phyloP scores from a whole-genome alignment of 2,888 invertebrate species.

The Alloscopus bannaensis region DNA sequence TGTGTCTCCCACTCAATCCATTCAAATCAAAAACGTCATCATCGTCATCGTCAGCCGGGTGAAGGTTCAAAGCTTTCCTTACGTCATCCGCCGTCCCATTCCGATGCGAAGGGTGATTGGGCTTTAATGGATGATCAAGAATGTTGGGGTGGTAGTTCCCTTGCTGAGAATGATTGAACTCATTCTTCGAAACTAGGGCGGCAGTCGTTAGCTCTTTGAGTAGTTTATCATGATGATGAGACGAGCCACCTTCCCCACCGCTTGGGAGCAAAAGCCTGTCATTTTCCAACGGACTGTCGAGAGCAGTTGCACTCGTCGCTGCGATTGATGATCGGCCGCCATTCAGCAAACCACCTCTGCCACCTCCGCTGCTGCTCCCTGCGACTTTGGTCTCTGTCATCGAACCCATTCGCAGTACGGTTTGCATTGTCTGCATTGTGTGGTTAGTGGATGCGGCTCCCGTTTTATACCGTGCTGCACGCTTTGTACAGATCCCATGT shows the following conservation, averaged over 20 bases:
- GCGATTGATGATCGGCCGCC: conserved; percentile 39
- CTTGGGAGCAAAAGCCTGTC: conserved; percentile 31
- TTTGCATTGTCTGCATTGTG: conserved; percentile 72
- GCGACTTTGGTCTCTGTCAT: conserved; percentile 67
- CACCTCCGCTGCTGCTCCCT: conserved; percentile 44
- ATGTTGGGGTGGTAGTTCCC: conserved; percentile 14
- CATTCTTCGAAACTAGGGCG: conserved; percentile 1
- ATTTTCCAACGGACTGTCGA: conserved; percentile 21
- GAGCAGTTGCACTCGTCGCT: conserved; percentile 17
- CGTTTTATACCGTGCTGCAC: conserved; percentile 75
- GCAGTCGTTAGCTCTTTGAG: not conserved
- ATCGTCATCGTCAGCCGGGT: conserved; percentile 32
- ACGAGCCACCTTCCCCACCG: not conserved
- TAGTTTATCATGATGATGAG: not conserved
- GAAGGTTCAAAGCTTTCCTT: conserved; percentile 25
- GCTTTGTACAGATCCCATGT: conserved; percentile 73
- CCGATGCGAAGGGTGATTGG: conserved; percentile 12
- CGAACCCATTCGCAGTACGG: conserved; percentile 70
- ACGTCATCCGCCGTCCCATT: conserved; percentile 28
- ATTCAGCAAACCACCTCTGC: conserved; percentile 47
- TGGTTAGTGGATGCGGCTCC: conserved; percentile 76
- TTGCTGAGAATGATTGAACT: not conserved
- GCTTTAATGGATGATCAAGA: conserved; percentile 35
- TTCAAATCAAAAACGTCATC: conserved; percentile 55
- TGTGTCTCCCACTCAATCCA: conserved; percentile 52